These are phyloP conservation scores for Conomelus anceps DNA, from an alignment of 2,888 invertebrate species.

Conservation along the genomic window DNA sequence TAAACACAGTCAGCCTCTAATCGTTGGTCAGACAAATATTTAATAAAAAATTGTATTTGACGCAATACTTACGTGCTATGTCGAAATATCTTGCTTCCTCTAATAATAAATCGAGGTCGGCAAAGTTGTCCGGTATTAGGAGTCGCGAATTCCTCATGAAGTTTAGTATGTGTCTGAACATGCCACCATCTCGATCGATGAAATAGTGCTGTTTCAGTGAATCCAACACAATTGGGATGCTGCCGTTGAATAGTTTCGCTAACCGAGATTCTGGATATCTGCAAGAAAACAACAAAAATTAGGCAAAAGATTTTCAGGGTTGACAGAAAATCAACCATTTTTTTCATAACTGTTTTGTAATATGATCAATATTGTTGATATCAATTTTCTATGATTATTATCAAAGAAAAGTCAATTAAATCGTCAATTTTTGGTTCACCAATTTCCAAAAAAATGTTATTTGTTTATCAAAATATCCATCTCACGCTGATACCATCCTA, in stretches of 20 bases:
- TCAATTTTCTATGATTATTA: too few relatives aligned
- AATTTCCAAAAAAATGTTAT: too few relatives aligned
- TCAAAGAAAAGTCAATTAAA: too few relatives aligned
- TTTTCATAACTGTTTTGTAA: too few relatives aligned
- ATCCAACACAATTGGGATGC: slow-evolving; percentile 91
- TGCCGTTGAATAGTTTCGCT: slow-evolving; percentile 90
- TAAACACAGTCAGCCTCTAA: too few relatives aligned
- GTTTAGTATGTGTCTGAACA: slow-evolving; percentile 96
- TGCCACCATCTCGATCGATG: slow-evolving; percentile 94
- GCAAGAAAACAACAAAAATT: slow-evolving; percentile 39
- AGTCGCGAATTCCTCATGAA: slow-evolving; percentile 88
- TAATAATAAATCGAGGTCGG: slow-evolving; percentile 75
- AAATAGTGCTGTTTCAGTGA: slow-evolving; percentile 97
- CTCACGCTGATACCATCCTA: too few relatives aligned
- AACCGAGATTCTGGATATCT: slow-evolving; percentile 90
- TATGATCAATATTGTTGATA: too few relatives aligned
- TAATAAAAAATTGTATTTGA: background rate
- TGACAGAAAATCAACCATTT: too few relatives aligned
- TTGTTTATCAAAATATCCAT: too few relatives aligned
- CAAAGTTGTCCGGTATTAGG: slow-evolving; percentile 79
- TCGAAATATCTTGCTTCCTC: slow-evolving; percentile 91
- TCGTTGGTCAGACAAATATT: too few relatives aligned
- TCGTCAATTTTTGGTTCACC: too few relatives aligned
- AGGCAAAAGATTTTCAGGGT: background rate
- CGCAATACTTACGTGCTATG: slow-evolving; percentile 64